Conservation (phyloP, 2,113 vertebrate genomes). For the Atractosteus spatula region DNA sequence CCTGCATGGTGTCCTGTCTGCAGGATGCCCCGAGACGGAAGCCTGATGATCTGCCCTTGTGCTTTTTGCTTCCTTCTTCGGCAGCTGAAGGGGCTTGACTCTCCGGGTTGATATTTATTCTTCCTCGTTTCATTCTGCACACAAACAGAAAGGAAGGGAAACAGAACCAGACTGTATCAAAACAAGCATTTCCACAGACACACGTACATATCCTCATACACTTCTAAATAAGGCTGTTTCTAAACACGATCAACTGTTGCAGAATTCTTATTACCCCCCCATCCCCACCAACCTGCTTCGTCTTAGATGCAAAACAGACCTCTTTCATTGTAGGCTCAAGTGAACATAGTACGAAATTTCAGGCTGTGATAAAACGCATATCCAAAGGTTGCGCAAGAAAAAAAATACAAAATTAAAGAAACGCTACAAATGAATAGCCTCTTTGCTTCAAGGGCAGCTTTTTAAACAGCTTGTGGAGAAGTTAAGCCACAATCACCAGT, state of each 20-base stretch:
- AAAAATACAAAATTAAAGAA: background rate
- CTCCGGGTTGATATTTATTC: slow-evolving; percentile 46
- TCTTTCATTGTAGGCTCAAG: too few species aligned
- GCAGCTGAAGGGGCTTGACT: slow-evolving; percentile 51
- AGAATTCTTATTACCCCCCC: too few species aligned
- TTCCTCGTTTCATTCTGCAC: slow-evolving; percentile 74
- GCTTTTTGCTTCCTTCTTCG: slow-evolving; percentile 59
- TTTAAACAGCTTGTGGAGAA: background rate
- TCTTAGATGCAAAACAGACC: too few species aligned
- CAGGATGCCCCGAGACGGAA: slow-evolving; percentile 27
- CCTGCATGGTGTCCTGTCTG: slow-evolving; percentile 25
- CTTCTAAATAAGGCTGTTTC: too few species aligned
- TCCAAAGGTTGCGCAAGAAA: too few species aligned
- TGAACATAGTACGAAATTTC: too few species aligned
- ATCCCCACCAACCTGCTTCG: too few species aligned
- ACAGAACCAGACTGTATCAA: background rate
- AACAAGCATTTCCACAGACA: too few species aligned
- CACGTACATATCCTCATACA: too few species aligned
- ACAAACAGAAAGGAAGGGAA: background rate
- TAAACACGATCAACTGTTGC: too few species aligned
- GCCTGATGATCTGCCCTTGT: slow-evolving; percentile 40
- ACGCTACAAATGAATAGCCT: background rate
- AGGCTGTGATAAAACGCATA: too few species aligned
- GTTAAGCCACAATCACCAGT: slow-evolving; percentile 1
- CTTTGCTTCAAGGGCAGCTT: background rate